Conservation (phyloP, 2,113 vertebrate genomes). For the Arothron firmamentum region DNA sequence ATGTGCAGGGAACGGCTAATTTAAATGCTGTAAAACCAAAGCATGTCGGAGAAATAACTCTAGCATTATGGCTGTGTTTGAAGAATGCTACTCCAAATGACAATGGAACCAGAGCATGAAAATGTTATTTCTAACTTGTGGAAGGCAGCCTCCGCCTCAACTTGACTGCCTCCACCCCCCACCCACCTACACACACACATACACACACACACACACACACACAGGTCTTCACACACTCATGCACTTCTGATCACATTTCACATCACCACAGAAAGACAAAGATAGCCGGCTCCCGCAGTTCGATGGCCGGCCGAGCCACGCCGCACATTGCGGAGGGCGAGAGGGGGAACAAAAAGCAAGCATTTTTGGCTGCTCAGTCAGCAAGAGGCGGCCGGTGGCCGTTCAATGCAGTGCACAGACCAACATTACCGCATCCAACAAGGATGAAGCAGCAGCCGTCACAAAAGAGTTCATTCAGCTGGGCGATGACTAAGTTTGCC, state of each 20-base stretch:
- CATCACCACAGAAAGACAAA: conserved; percentile 70
- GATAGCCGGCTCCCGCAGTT: conserved; percentile 64
- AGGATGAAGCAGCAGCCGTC: conserved; percentile 43
- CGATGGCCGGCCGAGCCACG: conserved; percentile 55
- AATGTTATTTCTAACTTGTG: conserved; percentile 2
- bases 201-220: conserved; percentile 24
- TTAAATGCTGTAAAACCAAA: too few species aligned
- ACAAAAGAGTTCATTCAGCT: conserved; percentile 60
- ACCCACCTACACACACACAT: conserved; percentile 18
- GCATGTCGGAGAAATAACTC: too few species aligned
- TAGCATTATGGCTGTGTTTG: too few species aligned
- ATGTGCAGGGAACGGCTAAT: not conserved
- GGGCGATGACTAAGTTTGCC: conserved; percentile 11
- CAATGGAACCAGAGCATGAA: too few species aligned
- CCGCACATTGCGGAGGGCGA: conserved; percentile 52
- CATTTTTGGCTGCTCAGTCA: conserved; percentile 72
- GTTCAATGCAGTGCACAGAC: conserved; percentile 53
- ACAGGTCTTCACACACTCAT: conserved; percentile 61
- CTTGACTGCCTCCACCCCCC: conserved; percentile 41
- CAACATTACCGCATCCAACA: conserved; percentile 57
- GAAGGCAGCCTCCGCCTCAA: conserved; percentile 25
- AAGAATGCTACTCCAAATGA: too few species aligned
- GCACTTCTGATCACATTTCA: conserved; percentile 72
- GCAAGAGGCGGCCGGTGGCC: conserved; percentile 65
- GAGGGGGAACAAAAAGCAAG: conserved; percentile 71